phyloP scores from a whole-genome alignment of 1,140 invertebrate species.

The Lepidurus couesii region DNA sequence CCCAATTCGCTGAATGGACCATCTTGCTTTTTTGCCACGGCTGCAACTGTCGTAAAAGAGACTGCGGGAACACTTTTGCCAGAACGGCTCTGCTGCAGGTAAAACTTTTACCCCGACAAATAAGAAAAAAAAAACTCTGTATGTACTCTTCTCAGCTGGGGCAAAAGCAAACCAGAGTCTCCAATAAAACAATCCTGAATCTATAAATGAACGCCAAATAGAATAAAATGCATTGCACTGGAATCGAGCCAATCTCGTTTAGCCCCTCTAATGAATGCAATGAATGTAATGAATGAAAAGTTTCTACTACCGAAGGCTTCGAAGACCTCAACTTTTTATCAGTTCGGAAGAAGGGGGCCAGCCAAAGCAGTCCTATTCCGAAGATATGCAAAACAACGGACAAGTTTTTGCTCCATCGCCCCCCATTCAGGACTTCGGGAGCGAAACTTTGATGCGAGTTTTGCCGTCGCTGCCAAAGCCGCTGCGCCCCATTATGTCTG shows the following conservation, averaged over 20 bases:
- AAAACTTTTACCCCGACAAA: not conserved
- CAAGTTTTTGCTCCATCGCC: not conserved
- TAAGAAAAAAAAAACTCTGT: not conserved
- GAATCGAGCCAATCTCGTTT: too few species aligned
- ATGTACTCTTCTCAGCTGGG: not conserved
- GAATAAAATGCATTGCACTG: too few species aligned
- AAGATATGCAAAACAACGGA: not conserved
- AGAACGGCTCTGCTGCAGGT: constrained; percentile 7
- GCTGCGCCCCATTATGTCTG: not conserved
- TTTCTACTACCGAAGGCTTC: not conserved
- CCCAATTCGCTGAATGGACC: constrained; percentile 17
- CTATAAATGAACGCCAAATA: not conserved
- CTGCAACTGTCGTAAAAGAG: constrained; percentile 18
- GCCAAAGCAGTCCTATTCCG: not conserved
- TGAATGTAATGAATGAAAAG: not conserved
- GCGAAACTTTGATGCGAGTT: not conserved
- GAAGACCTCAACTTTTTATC: not conserved
- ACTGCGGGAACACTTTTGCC: constrained; percentile 17
- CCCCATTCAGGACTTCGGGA: not conserved
- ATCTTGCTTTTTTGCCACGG: constrained; percentile 18
- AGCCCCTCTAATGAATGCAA: not conserved
- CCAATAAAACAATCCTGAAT: not conserved
- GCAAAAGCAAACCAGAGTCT: not conserved
- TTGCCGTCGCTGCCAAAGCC: not conserved
- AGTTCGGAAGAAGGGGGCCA: not conserved